Evolutionary conservation across 2,113 vertebrate genomes (phyloP).

Genomic region (Argyrosomus japonicus): DNA sequence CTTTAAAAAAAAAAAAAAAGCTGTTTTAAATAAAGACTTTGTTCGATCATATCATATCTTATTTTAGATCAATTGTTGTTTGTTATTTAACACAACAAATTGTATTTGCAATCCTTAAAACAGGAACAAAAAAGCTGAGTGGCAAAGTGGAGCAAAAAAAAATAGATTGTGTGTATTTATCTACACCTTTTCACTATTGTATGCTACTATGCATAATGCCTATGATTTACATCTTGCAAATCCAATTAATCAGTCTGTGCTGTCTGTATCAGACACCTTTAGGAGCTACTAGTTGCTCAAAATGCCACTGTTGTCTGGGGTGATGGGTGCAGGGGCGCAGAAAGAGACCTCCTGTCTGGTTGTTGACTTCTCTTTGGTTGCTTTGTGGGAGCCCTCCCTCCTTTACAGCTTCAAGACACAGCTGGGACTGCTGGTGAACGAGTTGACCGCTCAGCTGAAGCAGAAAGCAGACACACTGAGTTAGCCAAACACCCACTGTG

Average conservation of each 20-base stretch:
- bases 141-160: slow-evolving; percentile 9
- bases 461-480: slow-evolving; percentile 36
- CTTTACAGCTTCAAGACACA: slow-evolving; percentile 87
- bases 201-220: slow-evolving; percentile 11
- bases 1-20: background rate
- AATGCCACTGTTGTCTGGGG: slow-evolving; percentile 87
- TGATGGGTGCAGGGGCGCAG: slow-evolving; percentile 84
- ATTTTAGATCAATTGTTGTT: background rate
- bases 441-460: slow-evolving; percentile 86
- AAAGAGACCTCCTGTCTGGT: slow-evolving; percentile 72
- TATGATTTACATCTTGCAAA: background rate
- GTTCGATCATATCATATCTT: background rate
- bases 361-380: background rate
- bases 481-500: background rate
- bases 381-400: slow-evolving; percentile 54
- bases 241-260: background rate
- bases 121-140: slow-evolving; percentile 56
- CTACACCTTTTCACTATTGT: slow-evolving; percentile 8
- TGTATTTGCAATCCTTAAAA: slow-evolving; percentile 72
- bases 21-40: slow-evolving; percentile 26
- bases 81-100: slow-evolving; percentile 15
- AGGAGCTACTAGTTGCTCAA: slow-evolving; percentile 80
- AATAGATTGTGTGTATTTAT: background rate
- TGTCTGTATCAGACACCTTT: slow-evolving; percentile 54
- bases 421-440: slow-evolving; percentile 86